Percentiles rank a stretch among this genome's conserved stretches.
These are phyloP conservation scores for Xanthia togata DNA, from an alignment of 2,888 invertebrate species.

Conservation along the genomic window DNA sequence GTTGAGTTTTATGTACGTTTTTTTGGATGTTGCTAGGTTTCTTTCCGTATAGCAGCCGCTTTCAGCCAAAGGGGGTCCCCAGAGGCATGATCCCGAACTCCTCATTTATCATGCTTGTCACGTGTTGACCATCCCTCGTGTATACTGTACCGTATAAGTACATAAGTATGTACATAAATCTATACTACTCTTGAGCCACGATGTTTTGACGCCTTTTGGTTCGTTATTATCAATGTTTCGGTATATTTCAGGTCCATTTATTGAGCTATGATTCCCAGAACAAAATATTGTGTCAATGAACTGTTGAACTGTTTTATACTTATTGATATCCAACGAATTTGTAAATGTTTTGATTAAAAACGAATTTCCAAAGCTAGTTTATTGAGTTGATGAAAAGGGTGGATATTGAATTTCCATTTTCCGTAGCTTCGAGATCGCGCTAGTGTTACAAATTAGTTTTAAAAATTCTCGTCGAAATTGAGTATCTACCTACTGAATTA, in stretches of 20 bases:
- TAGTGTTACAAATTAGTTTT: constrained; percentile 34
- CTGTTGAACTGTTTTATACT: neutral
- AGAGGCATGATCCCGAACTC: constrained; percentile 88
- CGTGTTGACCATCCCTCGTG: constrained; percentile 89
- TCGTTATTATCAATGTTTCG: constrained; percentile 51
- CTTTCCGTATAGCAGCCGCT: constrained; percentile 76
- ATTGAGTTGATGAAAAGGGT: constrained; percentile 37
- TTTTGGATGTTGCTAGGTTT: constrained; percentile 76
- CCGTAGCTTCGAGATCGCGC: constrained; percentile 6
- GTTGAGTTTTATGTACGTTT: constrained; percentile 69
- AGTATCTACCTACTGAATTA: neutral
- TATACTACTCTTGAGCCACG: constrained; percentile 64
- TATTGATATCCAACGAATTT: constrained; percentile 12
- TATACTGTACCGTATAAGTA: constrained; percentile 83
- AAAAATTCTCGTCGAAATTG: neutral
- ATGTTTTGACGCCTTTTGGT: constrained; percentile 58
- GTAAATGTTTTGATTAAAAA: constrained; percentile 38
- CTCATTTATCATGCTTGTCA: constrained; percentile 90
- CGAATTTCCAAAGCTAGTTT: constrained; percentile 34
- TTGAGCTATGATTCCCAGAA: neutral
- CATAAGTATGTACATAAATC: constrained; percentile 73
- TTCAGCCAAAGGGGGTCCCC: constrained; percentile 85
- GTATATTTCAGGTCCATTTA: constrained; percentile 6
- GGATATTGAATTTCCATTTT: constrained; percentile 43
- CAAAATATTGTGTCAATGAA: constrained; percentile 4